Evolutionary conservation across 1,140 invertebrate genomes (phyloP), one percentile per base, ranked within the genome.

Genomic region (Calephelis virginiensis): DNA sequence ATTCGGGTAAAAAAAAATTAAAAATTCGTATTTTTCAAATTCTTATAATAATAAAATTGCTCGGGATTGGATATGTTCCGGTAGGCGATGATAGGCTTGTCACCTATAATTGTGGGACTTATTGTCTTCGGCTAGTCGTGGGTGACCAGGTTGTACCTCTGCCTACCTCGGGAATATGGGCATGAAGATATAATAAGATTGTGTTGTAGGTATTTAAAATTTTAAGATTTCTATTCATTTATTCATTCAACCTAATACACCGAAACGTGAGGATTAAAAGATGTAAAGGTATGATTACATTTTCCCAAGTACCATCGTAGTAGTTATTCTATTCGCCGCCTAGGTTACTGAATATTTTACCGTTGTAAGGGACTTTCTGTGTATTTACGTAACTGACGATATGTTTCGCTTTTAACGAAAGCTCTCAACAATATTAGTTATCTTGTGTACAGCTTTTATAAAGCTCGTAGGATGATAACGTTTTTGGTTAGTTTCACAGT

Each of bases 381-480:
- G 45, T 62, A 62, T 62, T 62, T 47, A 28, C 49, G 63, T 56
- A 64, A 53, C 48, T 53, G 63, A 50, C 63, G 50, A 64, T 56
- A 50, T 53, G 17, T 56, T 56, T 56, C 53, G 28, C 53, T 56
- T 38, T 64, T 49, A 64, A 50, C 46, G 28, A 64, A 66, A 70
- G 59, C 65, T 70, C 49, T 61, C 67, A 72, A 68, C 56, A 68
- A 60, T 66, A 72, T 72, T 68, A 68, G 45, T 67, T 61, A 56
- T 37, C 28, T 56, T 10, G 37, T 28, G 50, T 38, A 37, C 12
- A 56, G 53, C 53, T 56, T 56, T 56, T 56, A 56, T 12, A 56
- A 8, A 43, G 40, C 40, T 43, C 40, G 40, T 43, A 43, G 40
- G 40, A 43, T 43, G 40, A 43, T 43, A 43, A 43, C 40, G 8